Conservation (phyloP, 2,113 vertebrate species). For the Telmatochromis brichardi region DNA sequence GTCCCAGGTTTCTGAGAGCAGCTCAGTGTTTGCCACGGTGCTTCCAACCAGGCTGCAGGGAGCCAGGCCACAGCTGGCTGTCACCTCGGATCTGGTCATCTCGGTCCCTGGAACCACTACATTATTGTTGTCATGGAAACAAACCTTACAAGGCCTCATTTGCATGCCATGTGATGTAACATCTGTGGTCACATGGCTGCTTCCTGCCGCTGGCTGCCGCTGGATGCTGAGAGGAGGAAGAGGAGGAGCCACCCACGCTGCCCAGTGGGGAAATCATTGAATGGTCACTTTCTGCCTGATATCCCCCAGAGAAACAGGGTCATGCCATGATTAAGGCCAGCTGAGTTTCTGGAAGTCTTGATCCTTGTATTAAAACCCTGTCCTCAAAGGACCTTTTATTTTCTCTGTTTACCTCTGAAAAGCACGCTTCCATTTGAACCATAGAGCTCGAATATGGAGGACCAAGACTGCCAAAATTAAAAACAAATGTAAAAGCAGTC, state of each 20-base stretch:
- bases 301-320: not conserved
- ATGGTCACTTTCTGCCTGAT: not conserved
- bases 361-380: not conserved
- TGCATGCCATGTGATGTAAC: conserved; percentile 43
- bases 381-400: not conserved
- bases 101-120: not conserved
- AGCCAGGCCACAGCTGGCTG: conserved; percentile 28
- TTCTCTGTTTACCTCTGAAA: not conserved
- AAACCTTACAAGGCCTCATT: not conserved
- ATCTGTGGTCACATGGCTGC: conserved; percentile 34
- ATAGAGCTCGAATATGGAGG: not conserved
- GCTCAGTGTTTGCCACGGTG: not conserved
- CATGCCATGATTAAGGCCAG: not conserved
- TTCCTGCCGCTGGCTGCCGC: not conserved
- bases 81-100: conserved; percentile 41
- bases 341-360: not conserved
- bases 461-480: not conserved
- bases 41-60: not conserved
- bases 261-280: not conserved
- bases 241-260: not conserved
- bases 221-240: not conserved
- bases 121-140: conserved; percentile 54
- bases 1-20: not conserved
- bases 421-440: not conserved
- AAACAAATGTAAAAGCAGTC: not conserved